phyloP scores from a whole-genome alignment of 2,888 invertebrate genomes.

The Isoperla grammatica region DNA sequence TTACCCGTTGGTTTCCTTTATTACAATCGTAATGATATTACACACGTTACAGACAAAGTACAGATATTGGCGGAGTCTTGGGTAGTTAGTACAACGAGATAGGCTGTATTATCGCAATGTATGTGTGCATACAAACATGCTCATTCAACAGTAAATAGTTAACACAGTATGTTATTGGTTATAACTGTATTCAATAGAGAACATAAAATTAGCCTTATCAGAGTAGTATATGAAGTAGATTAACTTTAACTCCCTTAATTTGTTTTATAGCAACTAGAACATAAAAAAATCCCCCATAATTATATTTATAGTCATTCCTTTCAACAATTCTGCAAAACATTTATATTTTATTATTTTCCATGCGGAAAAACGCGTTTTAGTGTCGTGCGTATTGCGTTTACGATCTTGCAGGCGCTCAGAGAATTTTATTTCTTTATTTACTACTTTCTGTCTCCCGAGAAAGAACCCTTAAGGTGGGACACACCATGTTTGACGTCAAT shows the following conservation, averaged over 20 bases:
- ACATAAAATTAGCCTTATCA: too few relatives aligned
- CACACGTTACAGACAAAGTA: too few relatives aligned
- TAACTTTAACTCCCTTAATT: background rate
- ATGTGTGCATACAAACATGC: too few relatives aligned
- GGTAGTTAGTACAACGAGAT: too few relatives aligned
- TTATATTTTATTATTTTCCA: slow-evolving; percentile 6
- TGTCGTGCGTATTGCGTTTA: slow-evolving; percentile 13
- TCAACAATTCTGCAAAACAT: slow-evolving; percentile 5
- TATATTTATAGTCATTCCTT: background rate
- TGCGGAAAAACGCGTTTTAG: slow-evolving; percentile 5
- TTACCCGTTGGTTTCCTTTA: too few relatives aligned
- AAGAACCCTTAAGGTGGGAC: background rate
- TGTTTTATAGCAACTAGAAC: background rate
- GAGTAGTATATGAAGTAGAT: background rate
- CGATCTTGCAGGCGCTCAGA: slow-evolving; percentile 6
- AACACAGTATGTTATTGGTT: too few relatives aligned
- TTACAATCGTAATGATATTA: too few relatives aligned
- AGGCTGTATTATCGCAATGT: too few relatives aligned
- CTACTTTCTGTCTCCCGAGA: background rate
- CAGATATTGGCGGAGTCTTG: too few relatives aligned
- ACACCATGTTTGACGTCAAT: background rate
- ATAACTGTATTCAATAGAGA: too few relatives aligned
- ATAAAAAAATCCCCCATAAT: slow-evolving; percentile 7
- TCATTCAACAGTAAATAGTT: too few relatives aligned
- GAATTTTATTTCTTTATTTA: slow-evolving; percentile 5